phyloP scores from a whole-genome alignment of 2,888 invertebrate genomes.

The Eilema depressum region DNA sequence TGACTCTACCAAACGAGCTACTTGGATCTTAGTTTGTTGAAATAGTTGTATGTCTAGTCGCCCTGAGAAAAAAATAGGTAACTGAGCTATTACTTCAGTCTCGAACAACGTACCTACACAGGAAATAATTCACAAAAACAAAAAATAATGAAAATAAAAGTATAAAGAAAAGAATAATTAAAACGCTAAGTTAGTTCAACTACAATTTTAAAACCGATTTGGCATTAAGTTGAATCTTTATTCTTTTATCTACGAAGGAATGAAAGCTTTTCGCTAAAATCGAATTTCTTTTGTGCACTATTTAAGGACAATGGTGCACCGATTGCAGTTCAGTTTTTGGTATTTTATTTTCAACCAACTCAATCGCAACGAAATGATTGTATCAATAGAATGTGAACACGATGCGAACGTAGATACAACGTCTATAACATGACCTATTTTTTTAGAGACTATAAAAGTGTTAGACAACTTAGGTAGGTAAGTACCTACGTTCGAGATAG shows the following conservation, averaged over 20 bases:
- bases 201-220: neutral
- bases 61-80: too few relatives aligned
- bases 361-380: slow-evolving; percentile 75
- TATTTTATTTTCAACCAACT: slow-evolving; percentile 78
- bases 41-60: too few relatives aligned
- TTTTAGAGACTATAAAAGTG: slow-evolving; percentile 33
- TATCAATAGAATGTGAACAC: slow-evolving; percentile 69
- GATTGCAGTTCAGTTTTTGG: slow-evolving; percentile 76
- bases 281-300: slow-evolving; percentile 74
- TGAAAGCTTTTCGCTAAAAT: slow-evolving; percentile 64
- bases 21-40: too few relatives aligned
- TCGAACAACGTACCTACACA: neutral
- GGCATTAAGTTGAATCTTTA: slow-evolving; percentile 15
- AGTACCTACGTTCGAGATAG: neutral
- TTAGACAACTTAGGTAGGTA: neutral
- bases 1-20: too few relatives aligned
- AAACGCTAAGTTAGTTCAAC: neutral
- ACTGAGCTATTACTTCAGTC: neutral
- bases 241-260: slow-evolving; percentile 59
- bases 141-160: neutral
- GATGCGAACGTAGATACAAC: slow-evolving; percentile 57
- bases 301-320: slow-evolving; percentile 81
- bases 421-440: slow-evolving; percentile 42
- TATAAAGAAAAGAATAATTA: neutral
- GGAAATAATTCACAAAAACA: neutral